Evolutionary conservation across 1,140 invertebrate genomes (phyloP).

Genomic region (Drosophila lacertosa): DNA sequence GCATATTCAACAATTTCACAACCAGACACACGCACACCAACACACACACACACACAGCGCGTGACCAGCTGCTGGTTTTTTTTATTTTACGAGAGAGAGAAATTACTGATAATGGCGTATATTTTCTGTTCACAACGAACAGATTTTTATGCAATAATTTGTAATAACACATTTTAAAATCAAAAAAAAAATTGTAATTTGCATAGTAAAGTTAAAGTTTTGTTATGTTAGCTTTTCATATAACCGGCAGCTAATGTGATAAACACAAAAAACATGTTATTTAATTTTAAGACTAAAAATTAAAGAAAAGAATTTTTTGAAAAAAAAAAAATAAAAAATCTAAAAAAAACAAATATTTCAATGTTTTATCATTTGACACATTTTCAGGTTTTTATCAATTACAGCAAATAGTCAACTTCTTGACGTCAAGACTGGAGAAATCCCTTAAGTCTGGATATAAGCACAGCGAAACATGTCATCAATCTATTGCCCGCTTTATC

Average conservation of each 20-base stretch:
- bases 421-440: conserved; percentile 42
- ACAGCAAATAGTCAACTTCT: conserved; percentile 11
- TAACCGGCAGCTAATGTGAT: conserved; percentile 10
- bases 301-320: conserved; percentile 61
- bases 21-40: conserved; percentile 19
- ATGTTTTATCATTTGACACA: conserved; percentile 36
- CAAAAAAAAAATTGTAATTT: conserved; percentile 42
- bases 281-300: conserved; percentile 67
- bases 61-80: conserved; percentile 65
- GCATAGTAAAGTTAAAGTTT: conserved; percentile 71
- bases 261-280: conserved; percentile 63
- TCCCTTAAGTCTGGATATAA: conserved; percentile 19
- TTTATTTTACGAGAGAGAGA: conserved; percentile 53
- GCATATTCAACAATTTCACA: conserved; percentile 27
- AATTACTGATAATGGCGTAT: conserved; percentile 61
- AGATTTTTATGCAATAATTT: conserved; percentile 51
- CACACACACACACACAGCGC: conserved; percentile 46
- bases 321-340: conserved; percentile 35
- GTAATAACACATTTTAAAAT: conserved; percentile 41
- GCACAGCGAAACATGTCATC: conserved; percentile 3
- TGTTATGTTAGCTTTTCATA: conserved; percentile 78
- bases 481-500: conserved; percentile 19
- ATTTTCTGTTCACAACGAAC: conserved; percentile 55
- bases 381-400: conserved; percentile 28
- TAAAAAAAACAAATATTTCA: conserved; percentile 33